A percentile compares a stretch with the other conserved stretches of the same genome.
Conservation (phyloP, 2,113 vertebrate genomes). For the Eulacestoma nigropectus region DNA sequence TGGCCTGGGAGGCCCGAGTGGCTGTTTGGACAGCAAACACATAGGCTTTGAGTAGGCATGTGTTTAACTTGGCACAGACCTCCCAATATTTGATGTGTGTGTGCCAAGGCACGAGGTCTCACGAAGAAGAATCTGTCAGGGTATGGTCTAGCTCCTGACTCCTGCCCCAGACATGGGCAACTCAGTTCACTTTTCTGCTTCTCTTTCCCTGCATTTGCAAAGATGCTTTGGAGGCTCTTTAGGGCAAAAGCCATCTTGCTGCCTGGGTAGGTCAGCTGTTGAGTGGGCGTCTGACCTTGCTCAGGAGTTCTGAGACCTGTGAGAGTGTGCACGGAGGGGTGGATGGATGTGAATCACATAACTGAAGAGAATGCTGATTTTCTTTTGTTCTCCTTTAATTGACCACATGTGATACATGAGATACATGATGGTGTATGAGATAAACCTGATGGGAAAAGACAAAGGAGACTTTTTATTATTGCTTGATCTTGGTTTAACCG, state of each 20-base stretch:
- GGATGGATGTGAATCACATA: neutral
- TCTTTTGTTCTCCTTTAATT: neutral
- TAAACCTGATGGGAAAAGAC: neutral
- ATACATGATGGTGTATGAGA: neutral
- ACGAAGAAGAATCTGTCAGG: neutral
- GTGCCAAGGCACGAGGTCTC: neutral
- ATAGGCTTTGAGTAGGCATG: neutral
- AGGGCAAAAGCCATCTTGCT: neutral
- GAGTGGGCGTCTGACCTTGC: neutral
- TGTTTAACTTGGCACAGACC: neutral
- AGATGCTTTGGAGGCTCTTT: neutral
- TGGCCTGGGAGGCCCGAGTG: neutral
- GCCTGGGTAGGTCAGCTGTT: neutral
- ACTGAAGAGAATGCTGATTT: neutral
- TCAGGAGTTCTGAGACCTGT: neutral
- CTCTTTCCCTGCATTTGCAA: neutral
- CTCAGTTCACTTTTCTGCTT: neutral
- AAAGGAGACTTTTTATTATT: neutral
- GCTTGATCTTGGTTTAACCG: neutral
- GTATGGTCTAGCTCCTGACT: neutral
- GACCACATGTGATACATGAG: neutral
- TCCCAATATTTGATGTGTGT: neutral
- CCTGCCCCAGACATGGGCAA: neutral
- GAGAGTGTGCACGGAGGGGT: accelerated
- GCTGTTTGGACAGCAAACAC: neutral